Conservation (phyloP, 2,113 vertebrate species). For the Etia nguti region DNA sequence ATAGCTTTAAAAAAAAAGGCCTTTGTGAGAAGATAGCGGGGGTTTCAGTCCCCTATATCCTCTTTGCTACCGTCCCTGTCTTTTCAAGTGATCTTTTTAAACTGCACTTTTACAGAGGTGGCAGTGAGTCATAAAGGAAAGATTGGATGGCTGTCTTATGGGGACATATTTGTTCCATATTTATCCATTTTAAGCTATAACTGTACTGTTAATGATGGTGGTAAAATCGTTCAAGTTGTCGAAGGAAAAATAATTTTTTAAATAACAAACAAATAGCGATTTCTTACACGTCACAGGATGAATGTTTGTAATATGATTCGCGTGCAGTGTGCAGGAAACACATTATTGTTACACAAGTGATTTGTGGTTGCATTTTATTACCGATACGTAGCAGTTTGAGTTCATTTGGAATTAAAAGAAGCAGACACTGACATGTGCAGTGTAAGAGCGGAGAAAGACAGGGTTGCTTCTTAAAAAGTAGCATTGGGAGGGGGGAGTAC, state of each 20-base stretch:
- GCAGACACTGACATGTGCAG: background rate
- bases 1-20: background rate
- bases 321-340: background rate
- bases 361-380: background rate
- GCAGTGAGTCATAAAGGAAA: background rate
- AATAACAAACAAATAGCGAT: background rate
- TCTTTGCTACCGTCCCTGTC: background rate
- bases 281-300: background rate
- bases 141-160: background rate
- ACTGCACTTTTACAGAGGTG: background rate
- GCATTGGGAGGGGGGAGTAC: background rate
- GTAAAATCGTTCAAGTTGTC: background rate
- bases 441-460: background rate
- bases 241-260: background rate
- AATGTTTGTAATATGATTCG: background rate
- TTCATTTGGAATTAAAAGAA: background rate
- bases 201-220: background rate
- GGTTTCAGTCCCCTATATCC: background rate
- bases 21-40: background rate
- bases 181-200: background rate
- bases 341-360: background rate
- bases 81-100: background rate
- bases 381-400: background rate
- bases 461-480: background rate
- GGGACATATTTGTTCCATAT: background rate